Percentiles rank a stretch among this genome's conserved stretches.
Evolutionary conservation across 92 coral and sea anemone genomes (phyloP).

Genomic region (Heliopora coerulea): DNA sequence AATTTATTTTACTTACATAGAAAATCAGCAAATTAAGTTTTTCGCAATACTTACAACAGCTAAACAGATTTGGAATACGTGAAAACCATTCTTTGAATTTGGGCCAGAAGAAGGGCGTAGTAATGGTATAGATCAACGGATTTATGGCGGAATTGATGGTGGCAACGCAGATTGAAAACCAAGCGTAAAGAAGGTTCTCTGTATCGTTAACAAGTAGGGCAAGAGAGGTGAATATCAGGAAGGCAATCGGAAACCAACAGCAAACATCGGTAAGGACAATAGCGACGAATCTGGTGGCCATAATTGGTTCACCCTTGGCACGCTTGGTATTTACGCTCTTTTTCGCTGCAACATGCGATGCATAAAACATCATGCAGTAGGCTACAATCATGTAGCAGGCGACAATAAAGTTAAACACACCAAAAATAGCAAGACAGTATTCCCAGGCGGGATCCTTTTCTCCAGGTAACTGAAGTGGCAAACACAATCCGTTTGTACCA

Average conservation of each 20-base stretch:
- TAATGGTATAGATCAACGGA: not conserved
- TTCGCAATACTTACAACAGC: too few relatives aligned
- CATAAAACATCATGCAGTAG: conserved; percentile 66
- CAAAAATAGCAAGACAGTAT: conserved; percentile 77
- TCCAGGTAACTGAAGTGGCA: conserved; percentile 81
- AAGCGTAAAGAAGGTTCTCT: not conserved
- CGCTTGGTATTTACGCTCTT: not conserved
- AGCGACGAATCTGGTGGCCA: not conserved
- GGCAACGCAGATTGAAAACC: not conserved
- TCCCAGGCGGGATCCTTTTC: conserved; percentile 82
- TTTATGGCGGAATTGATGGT: not conserved
- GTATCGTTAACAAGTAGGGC: not conserved
- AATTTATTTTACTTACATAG: too few relatives aligned
- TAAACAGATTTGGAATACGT: too few relatives aligned
- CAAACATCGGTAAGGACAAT: not conserved
- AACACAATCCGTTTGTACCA: conserved; percentile 86
- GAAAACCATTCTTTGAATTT: not conserved
- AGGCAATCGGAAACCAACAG: not conserved
- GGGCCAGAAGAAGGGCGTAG: not conserved
- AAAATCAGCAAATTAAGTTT: too few relatives aligned
- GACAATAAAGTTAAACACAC: conserved; percentile 65
- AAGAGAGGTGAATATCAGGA: not conserved
- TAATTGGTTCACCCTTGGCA: not conserved
- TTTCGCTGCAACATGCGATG: not conserved
- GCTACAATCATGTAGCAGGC: conserved; percentile 62